Evolutionary conservation across 2,797 vertebrate genomes (phyloP), one percentile per base, ranked within the genome.

Genomic region (Smutsia gigantea): DNA sequence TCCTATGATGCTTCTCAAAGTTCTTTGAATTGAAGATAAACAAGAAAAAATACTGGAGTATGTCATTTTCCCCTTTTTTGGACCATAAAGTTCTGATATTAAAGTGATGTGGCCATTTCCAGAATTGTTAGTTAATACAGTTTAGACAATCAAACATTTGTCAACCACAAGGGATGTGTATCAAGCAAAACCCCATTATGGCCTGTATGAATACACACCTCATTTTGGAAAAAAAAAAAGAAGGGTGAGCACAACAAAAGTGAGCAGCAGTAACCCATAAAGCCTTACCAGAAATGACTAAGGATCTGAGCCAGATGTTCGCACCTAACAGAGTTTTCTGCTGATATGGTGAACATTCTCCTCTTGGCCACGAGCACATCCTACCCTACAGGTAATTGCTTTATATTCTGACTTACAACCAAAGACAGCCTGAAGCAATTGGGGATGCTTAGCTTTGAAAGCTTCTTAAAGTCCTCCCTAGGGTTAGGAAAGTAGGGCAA

Each of bases 401-500:
- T 93, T 57, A 72, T 74, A 69, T 83, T 94, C 92, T 93, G 93
- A 96, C 78, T 96, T 96, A 92, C 57, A 93, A 93, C 90, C 77
- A 64, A 97, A 96, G 90, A 95, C 89, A 94, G 90, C 94, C 94
- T 92, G 81, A 71, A 96, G 94, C 94, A 91, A 87, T 53, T 79
- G 79, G 78, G 94, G 92, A 96, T 91, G 92, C 86, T 97, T 86
- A 92, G 90, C 90, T 90, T 92, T 78, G 77, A 97, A 94, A 97
- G 83, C 78, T 91, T 94, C 90, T 53, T 79, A 79, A 94, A 95
- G 93, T 93, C 63, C 87, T 97, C 97, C 95, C 95, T 81, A 90
- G 96, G 34, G 92, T 97, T 97, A 95, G 93, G 71, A 98, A 97
- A 98, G 97, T 97, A 98, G 97, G 92, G n/a, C 97, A 94, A 95